phyloP scores from a whole-genome alignment of 2,113 vertebrate species.

The Procavia capensis region DNA sequence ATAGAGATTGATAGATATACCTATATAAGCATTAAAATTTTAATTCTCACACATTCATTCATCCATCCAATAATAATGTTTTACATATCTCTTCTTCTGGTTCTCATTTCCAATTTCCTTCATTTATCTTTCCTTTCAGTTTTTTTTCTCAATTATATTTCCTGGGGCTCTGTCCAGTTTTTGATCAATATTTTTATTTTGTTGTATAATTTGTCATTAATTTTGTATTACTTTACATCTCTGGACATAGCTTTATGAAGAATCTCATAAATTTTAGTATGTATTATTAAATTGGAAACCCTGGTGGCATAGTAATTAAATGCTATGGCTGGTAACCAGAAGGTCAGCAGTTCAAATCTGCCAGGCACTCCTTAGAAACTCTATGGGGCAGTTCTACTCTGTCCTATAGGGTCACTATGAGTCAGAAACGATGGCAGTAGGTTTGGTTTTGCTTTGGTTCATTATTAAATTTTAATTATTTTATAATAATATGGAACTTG shows the following conservation, averaged over 20 bases:
- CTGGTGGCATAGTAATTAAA: too few species aligned
- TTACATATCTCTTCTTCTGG: neutral
- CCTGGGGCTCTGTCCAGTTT: neutral
- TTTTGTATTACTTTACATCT: constrained; percentile 11
- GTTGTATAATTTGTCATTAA: neutral
- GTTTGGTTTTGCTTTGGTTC: too few species aligned
- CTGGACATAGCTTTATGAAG: neutral
- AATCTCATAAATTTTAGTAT: neutral
- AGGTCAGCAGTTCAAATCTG: too few species aligned
- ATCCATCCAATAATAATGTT: neutral
- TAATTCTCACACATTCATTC: neutral
- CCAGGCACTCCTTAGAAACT: too few species aligned
- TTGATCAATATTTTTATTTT: neutral
- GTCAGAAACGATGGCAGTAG: too few species aligned
- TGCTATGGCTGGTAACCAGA: too few species aligned
- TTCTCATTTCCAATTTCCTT: neutral
- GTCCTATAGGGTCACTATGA: too few species aligned
- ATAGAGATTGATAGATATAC: neutral
- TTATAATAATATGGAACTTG: neutral
- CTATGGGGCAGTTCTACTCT: too few species aligned
- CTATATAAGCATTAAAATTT: neutral
- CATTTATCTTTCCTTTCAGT: neutral
- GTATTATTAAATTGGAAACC: neutral
- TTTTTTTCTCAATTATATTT: neutral
- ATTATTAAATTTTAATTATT: neutral